Evolutionary conservation across 1,140 invertebrate genomes (phyloP).

Genomic region (Lamellibrachia luymesi): DNA sequence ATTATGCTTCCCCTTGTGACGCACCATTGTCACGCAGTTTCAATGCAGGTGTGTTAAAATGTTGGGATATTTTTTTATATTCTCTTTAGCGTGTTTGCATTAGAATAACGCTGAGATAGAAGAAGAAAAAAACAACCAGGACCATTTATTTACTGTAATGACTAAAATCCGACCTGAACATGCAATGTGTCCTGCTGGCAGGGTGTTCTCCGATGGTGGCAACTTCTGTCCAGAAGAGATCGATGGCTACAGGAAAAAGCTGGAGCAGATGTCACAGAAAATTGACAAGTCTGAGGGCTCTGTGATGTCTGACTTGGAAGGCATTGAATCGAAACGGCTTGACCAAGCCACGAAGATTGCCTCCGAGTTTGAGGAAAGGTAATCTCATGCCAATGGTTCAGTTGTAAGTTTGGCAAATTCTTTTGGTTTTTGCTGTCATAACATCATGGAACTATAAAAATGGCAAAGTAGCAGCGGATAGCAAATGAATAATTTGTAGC

Average conservation of each 20-base stretch:
- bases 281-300: constrained; percentile 52
- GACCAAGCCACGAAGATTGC: constrained; percentile 52
- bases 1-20: neutral
- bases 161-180: neutral
- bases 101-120: no score
- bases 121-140: neutral
- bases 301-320: constrained; percentile 56
- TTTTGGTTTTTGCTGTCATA: neutral
- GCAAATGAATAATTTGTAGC: no score
- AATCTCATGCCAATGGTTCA: neutral
- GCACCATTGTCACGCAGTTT: neutral
- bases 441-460: neutral
- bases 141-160: neutral
- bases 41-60: neutral
- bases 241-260: constrained; percentile 50
- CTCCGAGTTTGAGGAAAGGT: constrained; percentile 56
- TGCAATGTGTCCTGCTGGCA: constrained; percentile 22
- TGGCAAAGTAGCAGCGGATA: no score
- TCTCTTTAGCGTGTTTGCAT: neutral
- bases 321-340: constrained; percentile 54
- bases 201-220: constrained; percentile 56
- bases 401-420: neutral
- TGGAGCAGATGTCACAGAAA: constrained; percentile 53
- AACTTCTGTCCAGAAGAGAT: constrained; percentile 58
- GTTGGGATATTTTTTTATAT: no score